These are phyloP conservation scores for Proterorhinus semilunaris DNA, from an alignment of 2,113 vertebrate genomes.

Conservation along the genomic window DNA sequence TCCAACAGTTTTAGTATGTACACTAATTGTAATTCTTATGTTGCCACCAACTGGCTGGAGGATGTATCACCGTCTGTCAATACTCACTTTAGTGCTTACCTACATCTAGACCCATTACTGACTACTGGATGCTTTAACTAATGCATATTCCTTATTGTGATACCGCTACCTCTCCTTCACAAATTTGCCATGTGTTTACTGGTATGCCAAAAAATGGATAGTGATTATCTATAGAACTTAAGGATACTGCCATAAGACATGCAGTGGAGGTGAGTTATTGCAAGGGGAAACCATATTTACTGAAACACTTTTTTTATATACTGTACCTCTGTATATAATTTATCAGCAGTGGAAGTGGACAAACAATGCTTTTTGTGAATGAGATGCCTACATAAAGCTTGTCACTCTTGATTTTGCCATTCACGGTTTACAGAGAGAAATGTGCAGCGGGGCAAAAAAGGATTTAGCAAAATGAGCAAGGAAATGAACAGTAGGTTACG, in stretches of 20 bases:
- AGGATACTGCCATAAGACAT: constrained; percentile 48
- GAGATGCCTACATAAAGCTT: constrained; percentile 22
- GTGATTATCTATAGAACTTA: constrained; percentile 51
- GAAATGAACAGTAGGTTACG: constrained; percentile 34
- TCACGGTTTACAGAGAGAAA: constrained; percentile 39
- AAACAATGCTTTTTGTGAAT: constrained; percentile 59
- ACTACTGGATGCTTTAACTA: too few relatives aligned
- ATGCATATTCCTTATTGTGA: too few relatives aligned
- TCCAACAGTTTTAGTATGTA: too few relatives aligned
- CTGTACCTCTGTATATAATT: neutral
- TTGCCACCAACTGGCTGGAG: too few relatives aligned
- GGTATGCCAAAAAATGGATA: constrained; percentile 32
- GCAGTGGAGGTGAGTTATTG: constrained; percentile 27
- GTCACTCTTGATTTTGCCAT: constrained; percentile 47
- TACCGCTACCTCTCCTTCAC: too few relatives aligned
- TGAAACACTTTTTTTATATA: neutral
- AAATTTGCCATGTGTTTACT: constrained; percentile 9
- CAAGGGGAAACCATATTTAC: constrained; percentile 8
- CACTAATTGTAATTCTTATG: too few relatives aligned
- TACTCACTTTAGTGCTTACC: too few relatives aligned
- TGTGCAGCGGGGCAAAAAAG: neutral
- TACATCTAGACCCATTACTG: too few relatives aligned
- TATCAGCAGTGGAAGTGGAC: constrained; percentile 17
- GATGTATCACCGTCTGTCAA: too few relatives aligned
- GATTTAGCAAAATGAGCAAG: constrained; percentile 37